Evolutionary conservation across 2,888 invertebrate species (phyloP).

Genomic region (Ectobius pallidus): DNA sequence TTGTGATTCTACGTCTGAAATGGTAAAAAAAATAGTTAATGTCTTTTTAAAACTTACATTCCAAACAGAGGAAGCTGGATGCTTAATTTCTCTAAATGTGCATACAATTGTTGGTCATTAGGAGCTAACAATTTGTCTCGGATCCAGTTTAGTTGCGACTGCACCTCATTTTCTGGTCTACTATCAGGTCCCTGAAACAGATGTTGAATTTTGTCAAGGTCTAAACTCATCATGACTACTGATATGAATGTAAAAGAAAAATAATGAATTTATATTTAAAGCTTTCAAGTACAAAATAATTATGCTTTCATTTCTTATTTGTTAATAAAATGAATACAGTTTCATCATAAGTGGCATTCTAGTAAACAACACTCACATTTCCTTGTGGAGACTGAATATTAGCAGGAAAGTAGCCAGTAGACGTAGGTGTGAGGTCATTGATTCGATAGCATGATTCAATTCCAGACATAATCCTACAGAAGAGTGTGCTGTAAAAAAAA

Average conservation of each 20-base stretch:
- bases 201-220: too few relatives aligned
- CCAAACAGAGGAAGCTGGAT: conserved; percentile 87
- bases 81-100: conserved; percentile 71
- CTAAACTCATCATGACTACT: too few relatives aligned
- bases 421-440: conserved; percentile 60
- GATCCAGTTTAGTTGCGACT: conserved; percentile 64
- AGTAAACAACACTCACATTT: conserved; percentile 32
- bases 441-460: conserved; percentile 69
- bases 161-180: conserved; percentile 61
- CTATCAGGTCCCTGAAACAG: neutral
- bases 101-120: conserved; percentile 65
- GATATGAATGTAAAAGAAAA: too few relatives aligned
- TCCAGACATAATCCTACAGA: conserved; percentile 67
- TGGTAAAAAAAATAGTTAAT: too few relatives aligned
- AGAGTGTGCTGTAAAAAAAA: conserved; percentile 61
- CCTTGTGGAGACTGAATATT: conserved; percentile 35
- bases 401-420: conserved; percentile 59
- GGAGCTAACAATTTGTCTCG: conserved; percentile 69
- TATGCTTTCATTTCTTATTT: too few relatives aligned
- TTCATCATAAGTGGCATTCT: too few relatives aligned
- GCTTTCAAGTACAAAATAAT: too few relatives aligned
- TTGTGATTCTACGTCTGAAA: too few relatives aligned
- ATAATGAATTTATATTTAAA: too few relatives aligned
- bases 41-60: too few relatives aligned
- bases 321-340: too few relatives aligned